Evolutionary conservation across 2,888 invertebrate genomes (phyloP).

Genomic region (Morpho achilles): DNA sequence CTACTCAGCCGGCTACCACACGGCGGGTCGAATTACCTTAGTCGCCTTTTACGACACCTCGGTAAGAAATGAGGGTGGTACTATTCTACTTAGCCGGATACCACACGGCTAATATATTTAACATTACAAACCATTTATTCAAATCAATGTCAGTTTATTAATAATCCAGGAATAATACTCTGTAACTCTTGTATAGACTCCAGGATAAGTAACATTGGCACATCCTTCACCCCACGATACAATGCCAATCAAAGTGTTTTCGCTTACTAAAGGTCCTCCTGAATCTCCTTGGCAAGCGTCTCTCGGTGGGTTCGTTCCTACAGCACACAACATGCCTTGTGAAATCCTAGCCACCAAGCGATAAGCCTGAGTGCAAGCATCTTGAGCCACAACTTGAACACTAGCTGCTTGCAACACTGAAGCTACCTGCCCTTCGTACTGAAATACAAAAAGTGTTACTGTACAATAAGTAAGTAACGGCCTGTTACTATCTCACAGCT

Average conservation of each 20-base stretch:
- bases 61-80: too few species aligned
- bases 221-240: slow-evolving; percentile 81
- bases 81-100: too few species aligned
- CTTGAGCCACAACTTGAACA: slow-evolving; percentile 59
- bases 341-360: slow-evolving; percentile 46
- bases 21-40: too few species aligned
- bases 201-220: slow-evolving; percentile 71
- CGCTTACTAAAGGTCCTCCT: slow-evolving; percentile 79
- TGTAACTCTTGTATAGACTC: slow-evolving; percentile 77
- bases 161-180: slow-evolving; percentile 55
- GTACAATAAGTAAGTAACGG: too few species aligned
- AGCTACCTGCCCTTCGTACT: slow-evolving; percentile 57
- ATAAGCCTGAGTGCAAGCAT: slow-evolving; percentile 56
- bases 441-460: slow-evolving; percentile 28
- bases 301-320: slow-evolving; percentile 45
- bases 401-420: slow-evolving; percentile 51
- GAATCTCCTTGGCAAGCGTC: slow-evolving; percentile 79
- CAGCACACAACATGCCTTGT: slow-evolving; percentile 67
- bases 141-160: slow-evolving; percentile 14
- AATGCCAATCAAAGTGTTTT: slow-evolving; percentile 66
- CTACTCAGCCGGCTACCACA: too few species aligned
- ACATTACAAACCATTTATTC: neutral
- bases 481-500: too few species aligned
- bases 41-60: too few species aligned
- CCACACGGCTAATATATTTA: too few species aligned